A percentile compares a stretch with the other conserved stretches of the same genome.
These are phyloP conservation scores for Potamarius usumacintae DNA, from an alignment of 2,113 vertebrate genomes.

Conservation along the genomic window DNA sequence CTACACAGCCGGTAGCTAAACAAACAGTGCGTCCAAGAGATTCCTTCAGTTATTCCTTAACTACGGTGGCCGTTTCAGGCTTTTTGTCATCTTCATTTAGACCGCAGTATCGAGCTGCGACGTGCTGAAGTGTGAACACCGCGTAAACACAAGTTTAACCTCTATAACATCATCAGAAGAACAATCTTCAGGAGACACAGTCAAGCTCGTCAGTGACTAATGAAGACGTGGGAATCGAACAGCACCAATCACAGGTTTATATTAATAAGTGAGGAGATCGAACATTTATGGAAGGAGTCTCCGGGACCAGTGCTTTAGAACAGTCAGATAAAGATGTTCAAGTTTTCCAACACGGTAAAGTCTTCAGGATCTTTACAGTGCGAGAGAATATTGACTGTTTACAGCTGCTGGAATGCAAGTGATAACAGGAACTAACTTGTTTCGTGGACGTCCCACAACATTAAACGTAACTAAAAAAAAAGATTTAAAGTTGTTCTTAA, in stretches of 20 bases:
- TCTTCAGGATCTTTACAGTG: too few relatives aligned
- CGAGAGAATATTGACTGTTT: neutral
- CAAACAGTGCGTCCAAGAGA: neutral
- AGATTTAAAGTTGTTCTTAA: neutral
- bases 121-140: too few relatives aligned
- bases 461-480: neutral
- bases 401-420: neutral
- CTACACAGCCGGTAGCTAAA: neutral
- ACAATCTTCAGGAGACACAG: too few relatives aligned
- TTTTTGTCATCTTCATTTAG: neutral
- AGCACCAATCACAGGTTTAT: too few relatives aligned
- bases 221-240: neutral
- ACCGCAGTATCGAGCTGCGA: too few relatives aligned
- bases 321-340: too few relatives aligned
- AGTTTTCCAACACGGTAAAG: too few relatives aligned
- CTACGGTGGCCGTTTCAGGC: neutral
- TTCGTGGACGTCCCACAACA: neutral
- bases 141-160: neutral
- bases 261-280: neutral
- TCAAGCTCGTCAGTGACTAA: too few relatives aligned
- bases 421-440: neutral
- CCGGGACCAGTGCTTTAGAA: too few relatives aligned
- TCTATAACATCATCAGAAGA: neutral
- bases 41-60: too few relatives aligned
- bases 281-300: neutral